Base-by-base conservation (phyloP, 2,797 vertebrate species). In the Sparus aurata region DNA sequence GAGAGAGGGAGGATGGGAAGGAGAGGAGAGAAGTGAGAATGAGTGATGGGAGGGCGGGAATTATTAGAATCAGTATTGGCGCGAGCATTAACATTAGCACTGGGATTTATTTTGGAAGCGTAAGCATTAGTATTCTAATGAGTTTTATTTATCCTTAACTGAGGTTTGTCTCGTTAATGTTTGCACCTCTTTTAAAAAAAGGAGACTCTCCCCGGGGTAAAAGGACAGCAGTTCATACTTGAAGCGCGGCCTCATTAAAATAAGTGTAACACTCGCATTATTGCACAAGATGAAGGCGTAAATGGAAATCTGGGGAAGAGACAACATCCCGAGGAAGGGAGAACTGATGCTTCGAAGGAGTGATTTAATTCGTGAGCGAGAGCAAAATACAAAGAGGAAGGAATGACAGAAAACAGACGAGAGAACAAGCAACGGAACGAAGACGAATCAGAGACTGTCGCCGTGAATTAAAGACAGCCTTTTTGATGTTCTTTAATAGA, bases 231-330 rank as follows among this genome's bases (percentile, higher is more conserved):
- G 87, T 86, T 89, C 79, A 81, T 27, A 78, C 55, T 68, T 75
- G 63, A 87, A 85, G 76, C 54, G 67, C 63, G 73, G 69, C 60
- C 84, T 92, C 82, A 87, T 91, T 91, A 91, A 87, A 91, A 86
- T 63, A 83, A 87, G 82, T 75, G 53, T 54, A 85, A 63, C 83
- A 72, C 64, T 83, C 73, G 63, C 38, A 69, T 82, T 78, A 88
- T 62, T 79, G 76, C 82, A 85, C 59, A 79, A 83, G 75, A 87
- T 77, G 54, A 78, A 81, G 77, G 65, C 70, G 64, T 66, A 69
- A 49, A 77, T 76, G 69, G 30, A 79, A 73, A 86, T 79, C 34
- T 73, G 45, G 53, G 30, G 30, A 73, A 59, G 17, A 72, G 52
- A 73, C 38, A 66, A 50, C 65, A 82, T 84, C 49, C 57, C 64